Percentiles rank a stretch among this genome's conserved stretches.
These are phyloP conservation scores for Eristalinus sepulchralis DNA, from an alignment of 2,888 invertebrate species.

Conservation along the genomic window DNA sequence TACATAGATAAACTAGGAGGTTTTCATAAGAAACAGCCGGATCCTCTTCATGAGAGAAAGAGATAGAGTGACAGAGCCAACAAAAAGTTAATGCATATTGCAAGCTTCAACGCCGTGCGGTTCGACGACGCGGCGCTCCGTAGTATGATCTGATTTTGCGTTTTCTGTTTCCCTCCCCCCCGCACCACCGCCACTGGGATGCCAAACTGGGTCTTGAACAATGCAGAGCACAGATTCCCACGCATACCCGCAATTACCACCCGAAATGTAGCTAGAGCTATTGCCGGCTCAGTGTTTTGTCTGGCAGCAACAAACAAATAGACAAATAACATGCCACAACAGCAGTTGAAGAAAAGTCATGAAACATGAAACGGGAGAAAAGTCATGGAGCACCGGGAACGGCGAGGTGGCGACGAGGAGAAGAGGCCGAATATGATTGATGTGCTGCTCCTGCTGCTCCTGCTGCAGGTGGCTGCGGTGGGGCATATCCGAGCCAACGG, in stretches of 20 bases:
- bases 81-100: slow-evolving; percentile 60
- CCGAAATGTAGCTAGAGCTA: slow-evolving; percentile 31
- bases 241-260: slow-evolving; percentile 64
- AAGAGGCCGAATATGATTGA: slow-evolving; percentile 48
- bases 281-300: slow-evolving; percentile 60
- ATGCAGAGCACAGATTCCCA: slow-evolving; percentile 57
- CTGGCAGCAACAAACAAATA: slow-evolving; percentile 65
- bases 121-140: background rate
- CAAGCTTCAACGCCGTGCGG: slow-evolving; percentile 11
- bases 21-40: slow-evolving; percentile 7
- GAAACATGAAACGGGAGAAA: slow-evolving; percentile 12
- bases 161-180: slow-evolving; percentile 28
- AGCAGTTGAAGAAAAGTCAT: slow-evolving; percentile 46
- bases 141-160: slow-evolving; percentile 61
- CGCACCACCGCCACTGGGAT: background rate
- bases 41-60: background rate
- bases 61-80: slow-evolving; percentile 22
- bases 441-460: slow-evolving; percentile 33
- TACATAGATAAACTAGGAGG: slow-evolving; percentile 35
- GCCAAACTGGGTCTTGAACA: slow-evolving; percentile 19
- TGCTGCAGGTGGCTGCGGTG: slow-evolving; percentile 52
- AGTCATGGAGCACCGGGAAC: slow-evolving; percentile 15
- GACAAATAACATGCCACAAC: slow-evolving; percentile 61
- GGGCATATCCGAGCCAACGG: slow-evolving; percentile 39
- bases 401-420: background rate